Conservation (phyloP, 2,113 vertebrate species). For the Pagrus major region DNA sequence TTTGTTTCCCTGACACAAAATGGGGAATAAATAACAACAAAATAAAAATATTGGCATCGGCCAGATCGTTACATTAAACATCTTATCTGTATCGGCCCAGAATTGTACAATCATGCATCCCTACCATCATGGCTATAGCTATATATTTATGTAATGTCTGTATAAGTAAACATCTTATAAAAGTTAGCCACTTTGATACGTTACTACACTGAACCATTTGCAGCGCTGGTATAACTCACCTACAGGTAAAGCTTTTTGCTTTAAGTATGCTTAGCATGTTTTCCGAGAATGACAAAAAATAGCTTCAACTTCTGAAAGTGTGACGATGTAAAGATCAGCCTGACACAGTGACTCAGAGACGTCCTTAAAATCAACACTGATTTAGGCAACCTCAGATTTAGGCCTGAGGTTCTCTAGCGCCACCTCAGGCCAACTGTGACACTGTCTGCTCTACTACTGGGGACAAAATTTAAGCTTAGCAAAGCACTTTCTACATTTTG, state of each 20-base stretch:
- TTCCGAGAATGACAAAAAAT: not conserved
- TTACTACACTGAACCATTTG: not conserved
- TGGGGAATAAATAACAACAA: too few relatives aligned
- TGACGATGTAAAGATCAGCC: too few relatives aligned
- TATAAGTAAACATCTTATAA: not conserved
- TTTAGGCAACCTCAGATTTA: too few relatives aligned
- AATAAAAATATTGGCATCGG: too few relatives aligned
- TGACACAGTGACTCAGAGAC: not conserved
- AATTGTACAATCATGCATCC: not conserved
- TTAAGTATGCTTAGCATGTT: not conserved
- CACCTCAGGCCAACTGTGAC: not conserved
- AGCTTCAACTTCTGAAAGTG: not conserved
- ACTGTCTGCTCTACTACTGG: not conserved
- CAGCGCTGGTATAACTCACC: not conserved
- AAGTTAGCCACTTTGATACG: not conserved
- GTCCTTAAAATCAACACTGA: not conserved
- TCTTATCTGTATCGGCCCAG: too few relatives aligned
- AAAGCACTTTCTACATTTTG: not conserved
- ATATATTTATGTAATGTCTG: too few relatives aligned
- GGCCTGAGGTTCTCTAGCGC: not conserved
- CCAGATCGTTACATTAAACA: too few relatives aligned
- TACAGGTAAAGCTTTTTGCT: not conserved
- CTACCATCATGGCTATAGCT: not conserved
- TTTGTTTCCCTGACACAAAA: too few relatives aligned
- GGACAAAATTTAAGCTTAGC: not conserved